phyloP scores from a whole-genome alignment of 2,113 vertebrate species.

The Hassar affinis region DNA sequence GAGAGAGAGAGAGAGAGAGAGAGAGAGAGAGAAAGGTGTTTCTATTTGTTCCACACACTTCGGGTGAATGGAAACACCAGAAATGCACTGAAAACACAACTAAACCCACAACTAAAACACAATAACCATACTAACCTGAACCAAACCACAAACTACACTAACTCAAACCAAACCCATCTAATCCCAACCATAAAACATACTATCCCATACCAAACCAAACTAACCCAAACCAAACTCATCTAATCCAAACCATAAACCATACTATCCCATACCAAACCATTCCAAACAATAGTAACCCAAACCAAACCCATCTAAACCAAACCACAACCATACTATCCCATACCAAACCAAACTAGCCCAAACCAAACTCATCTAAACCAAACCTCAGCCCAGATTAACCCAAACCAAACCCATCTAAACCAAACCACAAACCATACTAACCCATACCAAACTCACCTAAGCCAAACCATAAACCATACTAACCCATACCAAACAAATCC shows the following conservation, averaged over 20 bases:
- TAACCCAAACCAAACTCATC: background rate
- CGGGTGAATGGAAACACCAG: background rate
- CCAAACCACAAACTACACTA: background rate
- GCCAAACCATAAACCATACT: background rate
- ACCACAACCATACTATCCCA: background rate
- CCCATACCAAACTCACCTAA: background rate
- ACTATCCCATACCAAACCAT: background rate
- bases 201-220: background rate
- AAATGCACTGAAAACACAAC: background rate
- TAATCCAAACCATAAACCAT: background rate
- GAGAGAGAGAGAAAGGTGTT: background rate
- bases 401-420: background rate
- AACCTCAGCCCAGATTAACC: background rate
- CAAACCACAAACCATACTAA: background rate
- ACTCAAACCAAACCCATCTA: background rate
- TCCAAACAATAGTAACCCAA: background rate
- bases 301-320: background rate
- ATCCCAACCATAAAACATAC: no score
- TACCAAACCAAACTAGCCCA: background rate
- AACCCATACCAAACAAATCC: background rate
- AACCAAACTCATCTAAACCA: background rate
- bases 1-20: constrained; percentile 19
- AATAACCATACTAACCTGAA: background rate
- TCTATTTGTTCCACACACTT: background rate
- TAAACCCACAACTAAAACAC: background rate